Evolutionary conservation across 2,888 invertebrate species (phyloP), one percentile per base, ranked within the genome.

Genomic region (Tetrapedia diversipes): DNA sequence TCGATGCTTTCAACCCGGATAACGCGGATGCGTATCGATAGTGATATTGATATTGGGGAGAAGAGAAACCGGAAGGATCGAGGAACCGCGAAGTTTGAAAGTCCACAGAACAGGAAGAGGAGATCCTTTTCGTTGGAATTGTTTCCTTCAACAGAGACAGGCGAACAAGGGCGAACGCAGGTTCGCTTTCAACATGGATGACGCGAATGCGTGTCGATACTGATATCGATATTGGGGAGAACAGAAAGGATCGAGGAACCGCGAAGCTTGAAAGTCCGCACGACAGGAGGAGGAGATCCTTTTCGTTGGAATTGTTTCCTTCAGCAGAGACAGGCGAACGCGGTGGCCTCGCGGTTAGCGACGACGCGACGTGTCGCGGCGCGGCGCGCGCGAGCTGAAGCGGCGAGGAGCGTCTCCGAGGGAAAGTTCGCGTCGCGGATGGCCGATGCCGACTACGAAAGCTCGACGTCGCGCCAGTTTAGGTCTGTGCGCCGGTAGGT

Each of bases 381-480:
- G 41, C 45, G 39, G 16, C 71, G 45, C 51, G 57, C 70, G 49
- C 57, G 60, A 32, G 47, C 43, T 47, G 67, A 53, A 60, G 54
- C 53, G 69, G 54, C 53, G 69, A 69, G 65, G 63, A 80, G 81
- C 74, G 80, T 67, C 82, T 51, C 76, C 64, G 75, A 69, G 77
- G 67, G 79, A 81, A 83, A 87, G 88, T 85, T 86, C 77, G 75
- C 88, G 86, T 82, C 87, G 86, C 88, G 89, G 88, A 85, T 88
- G 89, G 87, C 87, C 86, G 88, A 86, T 89, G 89, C 89, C 89
- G 89, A 90, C 90, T 90, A 89, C 88, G 88, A 88, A 84, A 83
- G 86, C 84, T 80, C 79, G 81, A 79, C 83, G 86, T 82, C 84
- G 86, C 84, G 84, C 73, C 80, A 82, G 81, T 86, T 86, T 77